Evolutionary conservation across 2,113 vertebrate species (phyloP).

Genomic region (Corythornis vintsioides): DNA sequence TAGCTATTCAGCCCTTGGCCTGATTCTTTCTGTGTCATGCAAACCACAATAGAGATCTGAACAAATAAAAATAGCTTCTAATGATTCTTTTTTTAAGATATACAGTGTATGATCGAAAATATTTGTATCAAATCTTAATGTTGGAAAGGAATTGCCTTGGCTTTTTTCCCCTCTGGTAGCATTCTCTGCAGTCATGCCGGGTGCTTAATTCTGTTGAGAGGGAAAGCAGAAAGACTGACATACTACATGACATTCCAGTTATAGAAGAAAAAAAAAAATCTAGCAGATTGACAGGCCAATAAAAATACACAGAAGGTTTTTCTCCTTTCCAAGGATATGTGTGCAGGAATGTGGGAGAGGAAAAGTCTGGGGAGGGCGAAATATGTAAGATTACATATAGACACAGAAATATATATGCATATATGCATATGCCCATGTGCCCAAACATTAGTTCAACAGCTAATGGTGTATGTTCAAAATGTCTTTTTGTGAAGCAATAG

Average conservation of each 20-base stretch:
- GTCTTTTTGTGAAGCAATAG: neutral
- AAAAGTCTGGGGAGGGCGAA: neutral
- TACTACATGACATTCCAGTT: slow-evolving; percentile 29
- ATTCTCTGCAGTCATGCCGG: neutral
- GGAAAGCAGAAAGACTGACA: slow-evolving; percentile 28
- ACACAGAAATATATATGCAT: neutral
- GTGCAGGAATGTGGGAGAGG: neutral
- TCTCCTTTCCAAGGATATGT: slow-evolving; percentile 20
- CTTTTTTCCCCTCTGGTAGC: neutral
- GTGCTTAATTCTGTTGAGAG: neutral
- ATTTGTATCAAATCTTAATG: neutral
- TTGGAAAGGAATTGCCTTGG: neutral
- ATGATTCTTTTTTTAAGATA: neutral
- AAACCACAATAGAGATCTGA: neutral
- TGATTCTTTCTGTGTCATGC: neutral
- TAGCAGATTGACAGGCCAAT: slow-evolving; percentile 53
- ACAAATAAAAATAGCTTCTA: neutral
- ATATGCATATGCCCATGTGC: neutral
- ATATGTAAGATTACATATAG: neutral
- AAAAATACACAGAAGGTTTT: slow-evolving; percentile 53
- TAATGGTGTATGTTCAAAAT: neutral
- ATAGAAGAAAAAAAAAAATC: neutral
- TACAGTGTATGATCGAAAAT: neutral
- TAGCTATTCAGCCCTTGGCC: neutral
- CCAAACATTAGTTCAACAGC: neutral